A percentile compares a stretch with the other conserved stretches of the same genome.
Evolutionary conservation across 2,888 invertebrate genomes (phyloP).

Genomic region (Kuschelorhynchus macadamiae): DNA sequence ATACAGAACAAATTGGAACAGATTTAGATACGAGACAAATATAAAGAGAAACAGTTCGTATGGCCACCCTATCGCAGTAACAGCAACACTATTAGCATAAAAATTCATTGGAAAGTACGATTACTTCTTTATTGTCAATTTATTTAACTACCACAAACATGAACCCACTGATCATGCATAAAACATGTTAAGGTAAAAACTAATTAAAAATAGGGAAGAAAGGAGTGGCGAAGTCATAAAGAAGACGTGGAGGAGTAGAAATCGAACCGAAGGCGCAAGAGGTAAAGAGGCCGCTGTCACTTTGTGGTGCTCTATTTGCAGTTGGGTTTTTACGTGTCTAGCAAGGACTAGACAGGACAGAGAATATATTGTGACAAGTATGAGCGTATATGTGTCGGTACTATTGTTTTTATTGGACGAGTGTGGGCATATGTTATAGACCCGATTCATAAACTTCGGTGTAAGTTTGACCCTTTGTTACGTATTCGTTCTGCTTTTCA

Average conservation of each 20-base stretch:
- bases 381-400: constrained; percentile 37
- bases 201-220: constrained; percentile 30
- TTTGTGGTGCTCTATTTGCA: constrained; percentile 35
- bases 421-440: constrained; percentile 37
- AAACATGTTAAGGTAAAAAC: constrained; percentile 9
- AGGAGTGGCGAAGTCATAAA: constrained; percentile 29
- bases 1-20: too few species aligned
- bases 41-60: too few species aligned
- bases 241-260: constrained; percentile 41
- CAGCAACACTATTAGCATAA: too few species aligned
- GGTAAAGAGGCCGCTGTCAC: constrained; percentile 36
- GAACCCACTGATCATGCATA: constrained; percentile 1
- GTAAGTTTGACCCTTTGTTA: constrained; percentile 34
- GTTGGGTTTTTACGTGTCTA: constrained; percentile 26
- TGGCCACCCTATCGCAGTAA: too few species aligned
- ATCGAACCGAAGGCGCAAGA: constrained; percentile 30
- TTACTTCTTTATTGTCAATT: not conserved
- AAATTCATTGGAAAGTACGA: too few species aligned
- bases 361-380: constrained; percentile 41
- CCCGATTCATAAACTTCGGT: constrained; percentile 40
- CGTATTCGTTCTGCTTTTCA: constrained; percentile 40
- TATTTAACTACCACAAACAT: not conserved
- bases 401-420: constrained; percentile 39
- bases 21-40: too few species aligned
- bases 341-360: constrained; percentile 31